These are phyloP conservation scores for Lobophora halterata DNA, from an alignment of 2,888 invertebrate species.

Conservation along the genomic window DNA sequence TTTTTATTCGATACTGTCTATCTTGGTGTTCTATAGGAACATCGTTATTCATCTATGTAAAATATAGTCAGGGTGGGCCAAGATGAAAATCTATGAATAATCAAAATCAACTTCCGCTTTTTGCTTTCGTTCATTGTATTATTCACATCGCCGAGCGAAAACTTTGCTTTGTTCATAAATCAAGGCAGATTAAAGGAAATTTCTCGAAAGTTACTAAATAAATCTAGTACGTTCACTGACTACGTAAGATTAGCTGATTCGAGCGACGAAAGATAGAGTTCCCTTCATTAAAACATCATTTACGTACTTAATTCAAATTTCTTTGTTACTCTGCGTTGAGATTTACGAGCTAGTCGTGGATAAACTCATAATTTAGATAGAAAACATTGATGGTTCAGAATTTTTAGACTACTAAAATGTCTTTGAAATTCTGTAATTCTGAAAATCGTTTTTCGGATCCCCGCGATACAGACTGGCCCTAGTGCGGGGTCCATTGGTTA, in stretches of 20 bases:
- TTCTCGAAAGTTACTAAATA: conserved; percentile 11
- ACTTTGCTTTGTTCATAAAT: conserved; percentile 14
- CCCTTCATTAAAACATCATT: conserved; percentile 44
- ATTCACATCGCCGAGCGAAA: conserved; percentile 5
- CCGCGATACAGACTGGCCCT: too few species aligned
- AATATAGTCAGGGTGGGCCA: too few species aligned
- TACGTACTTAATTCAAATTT: conserved; percentile 44
- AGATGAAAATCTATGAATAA: neutral
- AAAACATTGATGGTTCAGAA: conserved; percentile 21
- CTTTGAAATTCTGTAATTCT: too few species aligned
- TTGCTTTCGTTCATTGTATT: conserved; percentile 1
- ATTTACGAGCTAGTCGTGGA: conserved; percentile 41
- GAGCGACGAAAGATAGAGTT: conserved; percentile 26
- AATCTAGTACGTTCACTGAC: conserved; percentile 20
- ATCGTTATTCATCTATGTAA: too few species aligned
- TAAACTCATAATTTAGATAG: conserved; percentile 37
- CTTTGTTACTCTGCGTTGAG: conserved; percentile 33
- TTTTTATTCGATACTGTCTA: too few species aligned
- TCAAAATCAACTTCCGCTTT: conserved; percentile 4
- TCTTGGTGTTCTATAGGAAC: too few species aligned
- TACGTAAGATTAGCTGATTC: conserved; percentile 24
- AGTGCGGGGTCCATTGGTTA: too few species aligned
- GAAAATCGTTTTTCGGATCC: too few species aligned
- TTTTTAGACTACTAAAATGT: too few species aligned
- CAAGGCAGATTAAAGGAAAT: conserved; percentile 11